Conservation (phyloP, 2,113 vertebrate species). For the Chelonoidis abingdonii region DNA sequence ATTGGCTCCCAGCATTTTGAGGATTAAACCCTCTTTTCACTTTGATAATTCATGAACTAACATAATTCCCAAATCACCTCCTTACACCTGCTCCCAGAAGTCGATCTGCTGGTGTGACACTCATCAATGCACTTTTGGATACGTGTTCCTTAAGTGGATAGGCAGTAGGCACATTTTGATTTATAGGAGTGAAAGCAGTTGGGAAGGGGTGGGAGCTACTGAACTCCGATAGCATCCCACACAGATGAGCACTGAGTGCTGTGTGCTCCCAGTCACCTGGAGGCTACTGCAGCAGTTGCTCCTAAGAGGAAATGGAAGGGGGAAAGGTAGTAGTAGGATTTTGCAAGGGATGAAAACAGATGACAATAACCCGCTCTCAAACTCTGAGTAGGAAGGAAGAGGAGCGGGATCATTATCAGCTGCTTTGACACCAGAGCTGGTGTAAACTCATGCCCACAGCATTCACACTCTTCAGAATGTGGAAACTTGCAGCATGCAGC, state of each 20-base stretch:
- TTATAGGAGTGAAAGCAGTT: neutral
- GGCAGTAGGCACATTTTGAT: neutral
- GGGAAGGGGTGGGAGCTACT: neutral
- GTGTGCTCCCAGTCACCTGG: slow-evolving; percentile 30
- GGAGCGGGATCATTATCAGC: slow-evolving; percentile 73
- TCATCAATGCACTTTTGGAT: neutral
- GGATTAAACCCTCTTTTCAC: neutral
- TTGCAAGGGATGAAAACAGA: slow-evolving; percentile 71
- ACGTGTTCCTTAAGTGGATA: neutral
- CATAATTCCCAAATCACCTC: neutral
- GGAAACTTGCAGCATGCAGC: neutral
- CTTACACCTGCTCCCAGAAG: slow-evolving; percentile 1
- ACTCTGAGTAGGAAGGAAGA: slow-evolving; percentile 63
- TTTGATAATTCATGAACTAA: neutral
- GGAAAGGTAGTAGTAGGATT: slow-evolving; percentile 52
- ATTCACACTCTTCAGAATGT: slow-evolving; percentile 40
- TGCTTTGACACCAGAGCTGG: slow-evolving; percentile 66
- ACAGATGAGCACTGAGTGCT: neutral
- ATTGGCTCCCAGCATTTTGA: neutral
- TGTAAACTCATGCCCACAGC: slow-evolving; percentile 25
- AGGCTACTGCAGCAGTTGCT: slow-evolving; percentile 65
- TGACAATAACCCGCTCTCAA: slow-evolving; percentile 69
- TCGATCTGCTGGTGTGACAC: fast-evolving
- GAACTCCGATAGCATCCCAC: neutral
- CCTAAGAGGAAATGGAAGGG: slow-evolving; percentile 49